Percentiles rank a stretch among this genome's conserved stretches.
phyloP scores from a whole-genome alignment of 1,140 invertebrate species.

The Scaptomyza montana region DNA sequence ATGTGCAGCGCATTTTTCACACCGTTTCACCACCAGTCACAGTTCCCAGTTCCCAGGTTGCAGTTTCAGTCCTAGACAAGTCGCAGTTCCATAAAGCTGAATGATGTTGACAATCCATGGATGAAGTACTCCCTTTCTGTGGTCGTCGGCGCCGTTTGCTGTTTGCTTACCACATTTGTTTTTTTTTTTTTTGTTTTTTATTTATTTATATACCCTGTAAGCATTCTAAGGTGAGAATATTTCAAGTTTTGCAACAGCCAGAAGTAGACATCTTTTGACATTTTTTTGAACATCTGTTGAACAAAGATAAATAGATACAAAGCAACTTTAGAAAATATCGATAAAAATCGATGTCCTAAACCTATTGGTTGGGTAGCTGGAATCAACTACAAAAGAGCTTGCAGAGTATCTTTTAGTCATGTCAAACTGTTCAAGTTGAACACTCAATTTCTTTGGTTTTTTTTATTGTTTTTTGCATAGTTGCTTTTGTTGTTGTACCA shows the following conservation, averaged over 20 bases:
- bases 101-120: constrained; percentile 46
- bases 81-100: constrained; percentile 10
- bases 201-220: neutral
- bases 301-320: too few species aligned
- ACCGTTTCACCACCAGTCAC: constrained; percentile 18
- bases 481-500: constrained; percentile 38
- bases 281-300: too few species aligned
- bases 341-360: too few species aligned
- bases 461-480: constrained; percentile 7
- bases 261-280: too few species aligned
- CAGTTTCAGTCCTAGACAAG: neutral
- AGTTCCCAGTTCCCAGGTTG: neutral
- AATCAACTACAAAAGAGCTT: too few species aligned
- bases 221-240: neutral
- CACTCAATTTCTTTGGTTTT: neutral
- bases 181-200: too few species aligned
- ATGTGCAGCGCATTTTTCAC: constrained; percentile 35
- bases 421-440: neutral
- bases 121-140: constrained; percentile 31
- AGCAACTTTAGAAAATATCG: too few species aligned
- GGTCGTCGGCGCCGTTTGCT: constrained; percentile 21
- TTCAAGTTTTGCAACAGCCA: neutral
- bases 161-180: neutral
- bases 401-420: neutral
- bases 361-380: too few species aligned